A percentile compares a stretch with the other conserved stretches of the same genome.
Conservation (phyloP, 1,140 invertebrate species). For the Drosophila chauvacae region DNA sequence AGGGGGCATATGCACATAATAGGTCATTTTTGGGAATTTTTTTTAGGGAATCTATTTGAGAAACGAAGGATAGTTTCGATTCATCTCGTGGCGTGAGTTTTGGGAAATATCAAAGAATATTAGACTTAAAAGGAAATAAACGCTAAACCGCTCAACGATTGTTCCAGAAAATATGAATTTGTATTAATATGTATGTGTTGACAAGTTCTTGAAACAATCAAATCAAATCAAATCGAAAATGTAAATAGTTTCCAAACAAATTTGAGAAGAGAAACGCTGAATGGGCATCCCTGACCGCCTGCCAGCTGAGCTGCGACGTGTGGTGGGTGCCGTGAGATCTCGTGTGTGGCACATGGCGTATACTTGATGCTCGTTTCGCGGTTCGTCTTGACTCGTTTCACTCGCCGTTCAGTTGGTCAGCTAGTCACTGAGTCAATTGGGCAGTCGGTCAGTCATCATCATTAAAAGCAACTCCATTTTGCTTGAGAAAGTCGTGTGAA, state of each 20-base stretch:
- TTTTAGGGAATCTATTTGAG: no score
- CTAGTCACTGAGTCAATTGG: conserved; percentile 25
- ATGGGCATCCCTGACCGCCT: conserved; percentile 18
- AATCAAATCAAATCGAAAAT: background rate
- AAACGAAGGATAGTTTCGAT: no score
- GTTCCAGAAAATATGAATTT: background rate
- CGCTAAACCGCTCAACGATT: background rate
- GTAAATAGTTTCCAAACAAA: background rate
- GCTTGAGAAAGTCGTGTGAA: conserved; percentile 2
- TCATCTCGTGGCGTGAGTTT: conserved; percentile 1
- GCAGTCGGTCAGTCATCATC: conserved; percentile 9
- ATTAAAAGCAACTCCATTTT: conserved; percentile 24
- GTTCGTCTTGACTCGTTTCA: conserved; percentile 1
- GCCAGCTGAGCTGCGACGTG: conserved; percentile 74
- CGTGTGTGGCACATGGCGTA: conserved; percentile 31
- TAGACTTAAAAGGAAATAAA: no score
- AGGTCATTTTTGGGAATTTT: no score
- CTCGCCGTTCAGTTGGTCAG: conserved; percentile 14
- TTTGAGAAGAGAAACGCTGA: background rate
- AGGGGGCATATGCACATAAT: no score
- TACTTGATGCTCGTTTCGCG: conserved; percentile 17
- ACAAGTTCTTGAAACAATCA: background rate
- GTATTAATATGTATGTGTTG: background rate
- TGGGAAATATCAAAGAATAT: background rate
- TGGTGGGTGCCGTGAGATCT: conserved; percentile 35